Percentiles rank a stretch among this genome's conserved stretches.
Evolutionary conservation across 1,140 invertebrate genomes (phyloP).

Genomic region (Planococcus citri): DNA sequence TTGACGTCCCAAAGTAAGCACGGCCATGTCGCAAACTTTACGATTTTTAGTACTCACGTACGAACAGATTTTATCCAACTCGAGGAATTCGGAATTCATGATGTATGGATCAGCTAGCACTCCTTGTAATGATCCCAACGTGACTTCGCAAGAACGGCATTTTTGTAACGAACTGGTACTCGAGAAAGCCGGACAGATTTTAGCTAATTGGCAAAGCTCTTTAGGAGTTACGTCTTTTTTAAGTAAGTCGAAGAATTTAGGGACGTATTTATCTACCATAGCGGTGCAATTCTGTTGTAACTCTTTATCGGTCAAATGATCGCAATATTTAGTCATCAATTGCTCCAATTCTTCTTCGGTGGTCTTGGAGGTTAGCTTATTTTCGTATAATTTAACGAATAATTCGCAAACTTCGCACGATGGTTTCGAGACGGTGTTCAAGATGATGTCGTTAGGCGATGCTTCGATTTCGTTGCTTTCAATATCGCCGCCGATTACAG

Average conservation of each 20-base stretch:
- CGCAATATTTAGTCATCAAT: not conserved
- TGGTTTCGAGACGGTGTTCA: not conserved
- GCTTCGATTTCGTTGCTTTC: not conserved
- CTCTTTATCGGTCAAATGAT: not conserved
- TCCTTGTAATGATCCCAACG: not conserved
- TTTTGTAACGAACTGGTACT: not conserved
- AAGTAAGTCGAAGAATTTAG: not conserved
- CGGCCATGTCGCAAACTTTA: not conserved
- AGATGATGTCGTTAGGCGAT: not conserved
- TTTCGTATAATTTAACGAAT: not conserved
- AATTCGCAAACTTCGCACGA: slow-evolving; percentile 12
- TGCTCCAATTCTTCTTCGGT: not conserved
- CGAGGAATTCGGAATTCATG: not conserved
- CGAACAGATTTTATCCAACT: not conserved
- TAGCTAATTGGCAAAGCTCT: not conserved
- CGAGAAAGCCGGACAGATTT: not conserved
- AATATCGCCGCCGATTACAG: not conserved
- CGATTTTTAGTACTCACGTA: not conserved
- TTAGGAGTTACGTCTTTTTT: not conserved
- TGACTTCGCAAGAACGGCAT: not conserved
- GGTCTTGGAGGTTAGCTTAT: not conserved
- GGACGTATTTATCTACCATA: not conserved
- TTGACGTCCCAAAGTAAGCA: not conserved
- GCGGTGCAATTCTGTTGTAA: not conserved
- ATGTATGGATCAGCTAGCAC: not conserved